phyloP scores from a whole-genome alignment of 2,797 vertebrate genomes.

The Tarsius wallacei region DNA sequence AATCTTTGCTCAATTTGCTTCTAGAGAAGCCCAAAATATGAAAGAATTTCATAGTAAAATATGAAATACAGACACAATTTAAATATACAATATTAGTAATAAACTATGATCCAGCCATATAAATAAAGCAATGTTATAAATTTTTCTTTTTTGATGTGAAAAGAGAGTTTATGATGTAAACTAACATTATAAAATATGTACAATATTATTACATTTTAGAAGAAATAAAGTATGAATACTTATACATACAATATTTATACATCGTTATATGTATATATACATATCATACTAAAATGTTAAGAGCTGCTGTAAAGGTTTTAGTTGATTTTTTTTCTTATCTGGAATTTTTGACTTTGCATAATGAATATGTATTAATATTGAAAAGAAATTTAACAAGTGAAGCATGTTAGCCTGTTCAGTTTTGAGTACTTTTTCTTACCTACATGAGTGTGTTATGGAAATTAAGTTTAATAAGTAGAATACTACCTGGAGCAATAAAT shows the following conservation, averaged over 20 bases:
- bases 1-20: neutral
- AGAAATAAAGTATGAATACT: neutral
- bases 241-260: neutral
- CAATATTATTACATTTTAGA: neutral
- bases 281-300: neutral
- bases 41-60: neutral
- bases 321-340: neutral
- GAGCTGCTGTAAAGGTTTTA: neutral
- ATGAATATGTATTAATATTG: neutral
- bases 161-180: neutral
- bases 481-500: neutral
- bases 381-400: neutral
- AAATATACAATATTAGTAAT: neutral
- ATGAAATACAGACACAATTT: neutral
- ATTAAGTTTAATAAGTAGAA: conserved; percentile 17
- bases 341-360: neutral
- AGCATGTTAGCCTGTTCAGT: neutral
- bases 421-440: neutral
- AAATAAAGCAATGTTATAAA: neutral
- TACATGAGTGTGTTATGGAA: neutral
- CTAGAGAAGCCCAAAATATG: neutral
- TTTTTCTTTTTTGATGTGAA: neutral
- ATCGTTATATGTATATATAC: neutral
- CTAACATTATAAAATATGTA: neutral
- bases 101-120: neutral